Evolutionary conservation across 2,113 vertebrate species (phyloP), one percentile per base, ranked within the genome.

Genomic region (Sinocyclocheilus rhinocerous): DNA sequence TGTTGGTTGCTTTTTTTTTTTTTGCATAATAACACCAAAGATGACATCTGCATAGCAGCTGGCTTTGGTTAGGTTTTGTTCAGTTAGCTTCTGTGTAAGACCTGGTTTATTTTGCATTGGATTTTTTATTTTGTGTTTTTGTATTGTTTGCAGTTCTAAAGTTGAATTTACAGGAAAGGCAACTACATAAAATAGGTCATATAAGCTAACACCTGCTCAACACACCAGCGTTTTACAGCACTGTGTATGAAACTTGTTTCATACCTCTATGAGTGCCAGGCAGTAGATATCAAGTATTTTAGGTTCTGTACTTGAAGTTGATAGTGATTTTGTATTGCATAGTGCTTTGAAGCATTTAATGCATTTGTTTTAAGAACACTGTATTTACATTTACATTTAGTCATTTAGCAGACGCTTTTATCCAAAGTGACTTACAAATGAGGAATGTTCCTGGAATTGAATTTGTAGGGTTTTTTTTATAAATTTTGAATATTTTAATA

Each of bases 151-250:
- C 61, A 12, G 61, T 26, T 81, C 61, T 65, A 45, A 48, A 65
- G 59, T 20, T 81, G 33, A 81, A 81, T 81, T 45, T 45, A 81
- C 36, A 67, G 79, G 42, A 29, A 67, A 81, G n/a, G 39, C n/a
- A 48, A 11, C 67, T 67, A 50, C 24, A 67, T 52, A 81, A 67
- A 81, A 81, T 48, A 81, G 42, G 42, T 29, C 36, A 52, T 18
- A 76, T 24, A 26, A 26, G 22, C 26, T 69, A 69, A 7, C 73
- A 76, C 73, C 45, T 76, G 73, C 73, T 81, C 36, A 20, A 22
- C 57, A 81, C 36, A 26, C 12, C 20, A 80, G 29, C 6, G 11
- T 39, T n/a, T 63, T 63, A 52, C 20, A 80, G 3, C 26, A 26
- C 50, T 79, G 26, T 6, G 26, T 4, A 24, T 15, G 1, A 42